phyloP scores from a whole-genome alignment of 2,113 vertebrate genomes.

The Oceanodroma tethys region DNA sequence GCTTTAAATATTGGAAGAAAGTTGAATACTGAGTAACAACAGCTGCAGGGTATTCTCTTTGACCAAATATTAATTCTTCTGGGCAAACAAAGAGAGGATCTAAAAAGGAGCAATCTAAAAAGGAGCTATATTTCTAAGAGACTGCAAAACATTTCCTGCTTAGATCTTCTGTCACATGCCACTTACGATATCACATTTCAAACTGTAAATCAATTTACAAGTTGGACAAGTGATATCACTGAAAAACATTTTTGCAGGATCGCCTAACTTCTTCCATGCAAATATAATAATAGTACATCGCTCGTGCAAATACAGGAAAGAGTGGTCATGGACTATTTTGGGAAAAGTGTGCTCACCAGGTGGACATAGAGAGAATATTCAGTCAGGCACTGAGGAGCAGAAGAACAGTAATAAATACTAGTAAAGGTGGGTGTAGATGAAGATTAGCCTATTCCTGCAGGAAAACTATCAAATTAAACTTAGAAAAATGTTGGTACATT shows the following conservation, averaged over 20 bases:
- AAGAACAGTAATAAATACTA: conserved; percentile 40
- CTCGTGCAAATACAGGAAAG: neutral
- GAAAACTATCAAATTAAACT: neutral
- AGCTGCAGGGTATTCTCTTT: neutral
- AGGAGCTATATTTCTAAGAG: neutral
- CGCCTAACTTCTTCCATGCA: neutral
- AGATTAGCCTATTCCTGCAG: neutral
- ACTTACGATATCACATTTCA: neutral
- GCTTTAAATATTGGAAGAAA: neutral
- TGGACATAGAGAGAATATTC: conserved; percentile 17
- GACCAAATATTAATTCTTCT: neutral
- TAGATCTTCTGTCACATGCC: neutral
- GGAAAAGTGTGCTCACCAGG: conserved; percentile 3
- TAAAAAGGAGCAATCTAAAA: neutral
- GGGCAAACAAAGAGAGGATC: neutral
- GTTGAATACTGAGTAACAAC: neutral
- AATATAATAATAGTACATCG: conserved; percentile 6
- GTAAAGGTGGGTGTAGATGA: neutral
- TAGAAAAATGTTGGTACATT: neutral
- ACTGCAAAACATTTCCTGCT: neutral
- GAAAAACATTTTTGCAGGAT: neutral
- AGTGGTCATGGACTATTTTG: conserved; percentile 30
- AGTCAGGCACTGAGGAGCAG: conserved; percentile 21
- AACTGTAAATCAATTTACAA: neutral
- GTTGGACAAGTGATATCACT: neutral